Evolutionary conservation across 2,797 vertebrate species (phyloP).

Genomic region (Mormyrus hasselquistii): DNA sequence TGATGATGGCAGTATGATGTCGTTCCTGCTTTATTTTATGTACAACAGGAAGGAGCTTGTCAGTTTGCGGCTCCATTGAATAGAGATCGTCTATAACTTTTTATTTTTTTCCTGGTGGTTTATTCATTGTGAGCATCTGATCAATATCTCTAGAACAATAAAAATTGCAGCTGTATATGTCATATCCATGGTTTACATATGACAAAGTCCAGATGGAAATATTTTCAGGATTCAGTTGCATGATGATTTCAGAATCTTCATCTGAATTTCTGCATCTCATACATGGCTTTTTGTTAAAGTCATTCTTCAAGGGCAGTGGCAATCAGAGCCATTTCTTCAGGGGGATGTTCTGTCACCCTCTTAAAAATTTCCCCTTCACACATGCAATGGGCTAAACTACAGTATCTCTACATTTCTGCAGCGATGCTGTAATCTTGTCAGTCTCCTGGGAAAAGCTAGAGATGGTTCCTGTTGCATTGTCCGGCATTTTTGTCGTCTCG

Average conservation of each 20-base stretch:
- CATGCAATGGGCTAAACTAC: constrained; percentile 2
- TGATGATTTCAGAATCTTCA: constrained; percentile 4
- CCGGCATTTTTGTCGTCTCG: not conserved
- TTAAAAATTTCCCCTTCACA: not conserved
- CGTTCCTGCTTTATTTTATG: not conserved
- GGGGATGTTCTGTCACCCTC: not conserved
- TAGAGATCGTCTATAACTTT: not conserved
- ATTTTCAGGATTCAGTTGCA: not conserved
- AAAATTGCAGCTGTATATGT: not conserved
- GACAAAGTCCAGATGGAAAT: not conserved
- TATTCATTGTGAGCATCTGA: not conserved
- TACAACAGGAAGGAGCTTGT: not conserved
- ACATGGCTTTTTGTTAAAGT: constrained; percentile 4
- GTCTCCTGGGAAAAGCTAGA: not conserved
- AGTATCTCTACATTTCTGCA: constrained; percentile 13
- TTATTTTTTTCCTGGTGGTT: not conserved
- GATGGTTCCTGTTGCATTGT: not conserved
- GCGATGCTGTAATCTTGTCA: constrained; percentile 4
- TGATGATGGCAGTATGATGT: not conserved
- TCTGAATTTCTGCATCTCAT: constrained; percentile 23
- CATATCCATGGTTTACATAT: not conserved
- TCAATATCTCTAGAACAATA: not conserved
- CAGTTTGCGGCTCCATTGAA: not conserved
- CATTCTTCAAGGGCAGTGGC: not conserved
- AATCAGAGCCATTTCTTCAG: not conserved